phyloP scores from a whole-genome alignment of 2,113 vertebrate genomes.

The Fulmarus glacialis region DNA sequence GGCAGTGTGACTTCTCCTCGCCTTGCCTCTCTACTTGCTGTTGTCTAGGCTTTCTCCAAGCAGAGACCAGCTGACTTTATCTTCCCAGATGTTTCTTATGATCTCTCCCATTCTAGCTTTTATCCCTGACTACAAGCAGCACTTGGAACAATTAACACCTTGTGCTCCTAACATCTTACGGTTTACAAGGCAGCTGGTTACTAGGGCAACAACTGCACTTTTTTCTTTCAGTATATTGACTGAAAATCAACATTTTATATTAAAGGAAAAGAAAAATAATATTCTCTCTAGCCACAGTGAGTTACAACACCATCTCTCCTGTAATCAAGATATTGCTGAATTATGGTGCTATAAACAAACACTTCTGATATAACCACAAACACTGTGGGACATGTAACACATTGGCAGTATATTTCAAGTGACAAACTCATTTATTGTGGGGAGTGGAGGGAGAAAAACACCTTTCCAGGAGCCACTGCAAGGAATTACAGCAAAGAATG shows the following conservation, averaged over 20 bases:
- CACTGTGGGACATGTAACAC: constrained; percentile 61
- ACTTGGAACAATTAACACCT: constrained; percentile 65
- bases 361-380: constrained; percentile 67
- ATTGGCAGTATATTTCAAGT: constrained; percentile 69
- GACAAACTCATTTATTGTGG: constrained; percentile 63
- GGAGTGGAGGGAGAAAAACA: constrained; percentile 38
- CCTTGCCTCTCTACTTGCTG: not conserved
- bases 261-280: constrained; percentile 66
- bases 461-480: constrained; percentile 39
- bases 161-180: not conserved
- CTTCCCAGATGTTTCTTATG: constrained; percentile 36
- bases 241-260: constrained; percentile 66
- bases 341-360: constrained; percentile 71
- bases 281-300: constrained; percentile 44
- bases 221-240: constrained; percentile 25
- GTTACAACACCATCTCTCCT: constrained; percentile 53
- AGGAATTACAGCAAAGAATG: constrained; percentile 43
- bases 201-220: constrained; percentile 47
- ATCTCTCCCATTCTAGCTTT: not conserved
- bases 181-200: constrained; percentile 55
- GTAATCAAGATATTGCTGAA: constrained; percentile 70
- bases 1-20: not conserved
- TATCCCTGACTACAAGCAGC: constrained; percentile 26
- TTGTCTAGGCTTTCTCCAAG: not conserved
- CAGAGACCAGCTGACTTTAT: not conserved